Base-by-base conservation (phyloP, 1,140 invertebrate species). In the Epicauta chinensis region DNA sequence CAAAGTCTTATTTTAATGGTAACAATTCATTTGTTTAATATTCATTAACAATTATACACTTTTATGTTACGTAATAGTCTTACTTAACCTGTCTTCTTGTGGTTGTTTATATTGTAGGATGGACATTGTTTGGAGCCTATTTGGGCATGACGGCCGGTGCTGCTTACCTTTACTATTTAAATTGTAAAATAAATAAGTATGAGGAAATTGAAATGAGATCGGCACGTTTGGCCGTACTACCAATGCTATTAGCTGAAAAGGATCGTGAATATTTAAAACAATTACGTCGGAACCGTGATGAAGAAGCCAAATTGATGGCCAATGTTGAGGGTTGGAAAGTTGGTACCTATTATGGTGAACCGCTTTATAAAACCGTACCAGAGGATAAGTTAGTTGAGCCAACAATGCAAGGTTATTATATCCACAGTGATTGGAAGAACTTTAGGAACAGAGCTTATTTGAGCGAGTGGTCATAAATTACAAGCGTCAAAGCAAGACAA, bases 261-360 rank as follows among this genome's bases (percentile, higher is more conserved):
- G 89, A 94, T 67, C 71, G 91, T 58, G 79, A 79, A 74, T 91
- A 80, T 61, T 70, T 97, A 64, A 93, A 89, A 61, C 86, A 92
- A 63, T 45, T 91, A 2, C 76, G 84, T 43, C 77, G 75, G 38
- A 93, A 92, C 71, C 77, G 89, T 12, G 89, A 94, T 42, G 84
- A 86, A 48, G 92, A 97, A 72, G 78, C 77, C 35, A 79, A 89
- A 51, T 73, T 96, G 7, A 96, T 95, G 93, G 82, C 81, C 51
- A 81, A 93, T 71, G 87, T 91, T 2, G 82, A 84, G 50, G 88
- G 87, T 61, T 96, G 93, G 93, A 81, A 84, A 73, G 83, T 89
- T 15, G 92, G 92, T 11, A 95, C 88, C 4, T 87, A 80, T 62
- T 92, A 84, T 59, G 90, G 90, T 7, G 83, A 91, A 67, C 84